Evolutionary conservation across 2,797 vertebrate genomes (phyloP).

Genomic region (Enteromius anoplus): DNA sequence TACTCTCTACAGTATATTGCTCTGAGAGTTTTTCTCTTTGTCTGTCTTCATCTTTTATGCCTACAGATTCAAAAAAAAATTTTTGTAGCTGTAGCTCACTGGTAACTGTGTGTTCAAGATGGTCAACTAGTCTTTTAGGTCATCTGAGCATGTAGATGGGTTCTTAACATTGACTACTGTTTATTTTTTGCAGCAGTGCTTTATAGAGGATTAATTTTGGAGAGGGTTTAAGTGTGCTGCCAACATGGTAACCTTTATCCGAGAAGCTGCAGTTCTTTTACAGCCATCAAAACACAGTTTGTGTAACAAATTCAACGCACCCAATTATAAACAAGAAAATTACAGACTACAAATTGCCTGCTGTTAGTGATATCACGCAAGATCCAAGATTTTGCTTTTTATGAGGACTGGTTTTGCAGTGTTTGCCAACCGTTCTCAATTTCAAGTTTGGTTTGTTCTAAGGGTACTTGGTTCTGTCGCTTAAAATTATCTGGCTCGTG

Average conservation of each 20-base stretch:
- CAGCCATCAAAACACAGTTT: slow-evolving; percentile 18
- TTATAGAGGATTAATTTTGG: neutral
- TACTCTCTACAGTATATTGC: neutral
- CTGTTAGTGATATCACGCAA: neutral
- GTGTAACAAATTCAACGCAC: slow-evolving; percentile 1
- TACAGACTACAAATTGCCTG: neutral
- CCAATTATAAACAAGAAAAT: slow-evolving; percentile 19
- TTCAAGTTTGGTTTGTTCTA: too few species aligned
- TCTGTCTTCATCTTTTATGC: slow-evolving; percentile 4
- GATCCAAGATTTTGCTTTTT: slow-evolving; percentile 9
- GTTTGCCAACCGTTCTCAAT: neutral
- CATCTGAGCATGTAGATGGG: neutral
- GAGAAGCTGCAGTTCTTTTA: neutral
- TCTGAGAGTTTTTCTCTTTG: neutral
- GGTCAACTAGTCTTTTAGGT: neutral
- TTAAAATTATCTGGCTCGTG: too few species aligned
- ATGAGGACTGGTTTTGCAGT: neutral
- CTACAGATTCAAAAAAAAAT: neutral
- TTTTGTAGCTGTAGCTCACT: slow-evolving; percentile 1
- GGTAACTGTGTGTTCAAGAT: neutral
- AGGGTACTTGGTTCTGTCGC: too few species aligned
- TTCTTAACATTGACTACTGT: neutral
- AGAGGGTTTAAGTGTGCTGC: neutral
- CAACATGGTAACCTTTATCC: neutral
- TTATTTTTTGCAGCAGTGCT: neutral